phyloP scores from a whole-genome alignment of 2,888 invertebrate genomes.

The Microctonus aethiopoides region DNA sequence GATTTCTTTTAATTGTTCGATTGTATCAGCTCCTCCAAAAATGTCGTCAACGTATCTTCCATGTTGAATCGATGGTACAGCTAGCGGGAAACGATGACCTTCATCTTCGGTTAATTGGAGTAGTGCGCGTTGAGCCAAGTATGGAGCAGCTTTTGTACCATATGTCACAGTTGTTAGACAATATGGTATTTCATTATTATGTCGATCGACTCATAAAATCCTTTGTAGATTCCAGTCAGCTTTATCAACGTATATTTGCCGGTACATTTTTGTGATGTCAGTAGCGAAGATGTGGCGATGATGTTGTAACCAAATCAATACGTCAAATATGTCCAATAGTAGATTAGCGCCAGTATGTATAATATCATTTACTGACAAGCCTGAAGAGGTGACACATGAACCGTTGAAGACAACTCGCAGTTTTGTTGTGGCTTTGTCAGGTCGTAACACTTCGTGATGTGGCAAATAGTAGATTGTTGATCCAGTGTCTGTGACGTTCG shows the following conservation, averaged over 20 bases:
- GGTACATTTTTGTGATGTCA: slow-evolving; percentile 27
- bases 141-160: slow-evolving; percentile 20
- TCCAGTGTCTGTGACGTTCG: too few species aligned
- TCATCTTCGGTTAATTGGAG: slow-evolving; percentile 30
- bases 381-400: neutral
- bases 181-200: neutral
- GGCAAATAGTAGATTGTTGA: neutral
- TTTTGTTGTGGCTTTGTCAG: slow-evolving; percentile 4
- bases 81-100: slow-evolving; percentile 28
- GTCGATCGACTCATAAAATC: slow-evolving; percentile 20
- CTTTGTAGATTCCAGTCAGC: slow-evolving; percentile 29
- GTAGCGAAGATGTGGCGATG: slow-evolving; percentile 1
- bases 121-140: slow-evolving; percentile 12
- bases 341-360: slow-evolving; percentile 2
- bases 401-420: slow-evolving; percentile 28
- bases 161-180: too few species aligned
- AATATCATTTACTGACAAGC: slow-evolving; percentile 17
- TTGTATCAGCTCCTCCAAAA: slow-evolving; percentile 22
- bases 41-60: slow-evolving; percentile 22
- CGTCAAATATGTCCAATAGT: slow-evolving; percentile 1
- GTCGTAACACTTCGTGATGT: neutral
- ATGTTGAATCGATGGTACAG: neutral
- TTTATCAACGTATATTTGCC: slow-evolving; percentile 2
- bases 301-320: slow-evolving; percentile 3
- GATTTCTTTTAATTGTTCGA: neutral